These are phyloP conservation scores for Pomatostomus ruficeps DNA, from an alignment of 2,113 vertebrate species.

Conservation along the genomic window DNA sequence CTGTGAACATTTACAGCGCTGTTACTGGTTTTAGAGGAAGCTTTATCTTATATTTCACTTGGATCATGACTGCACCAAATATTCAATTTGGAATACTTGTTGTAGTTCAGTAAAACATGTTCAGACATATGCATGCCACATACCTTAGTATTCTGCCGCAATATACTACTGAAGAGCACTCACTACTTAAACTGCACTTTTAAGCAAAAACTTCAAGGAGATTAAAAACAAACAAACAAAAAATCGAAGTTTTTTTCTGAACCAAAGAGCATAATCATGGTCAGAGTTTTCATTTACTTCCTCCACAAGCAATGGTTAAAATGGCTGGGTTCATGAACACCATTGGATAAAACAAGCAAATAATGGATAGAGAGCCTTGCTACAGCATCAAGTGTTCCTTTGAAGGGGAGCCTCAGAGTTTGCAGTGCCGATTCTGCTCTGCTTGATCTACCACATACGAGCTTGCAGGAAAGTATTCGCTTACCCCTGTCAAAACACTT, in stretches of 20 bases:
- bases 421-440: neutral
- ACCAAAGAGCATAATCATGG: neutral
- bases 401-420: neutral
- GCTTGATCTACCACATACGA: neutral
- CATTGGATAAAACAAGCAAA: neutral
- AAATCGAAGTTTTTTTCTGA: neutral
- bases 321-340: accelerated
- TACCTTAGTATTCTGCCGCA: neutral
- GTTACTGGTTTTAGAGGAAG: neutral
- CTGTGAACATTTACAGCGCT: neutral
- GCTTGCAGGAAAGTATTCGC: neutral
- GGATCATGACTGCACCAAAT: accelerated
- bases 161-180: neutral
- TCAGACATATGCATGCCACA: neutral
- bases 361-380: neutral
- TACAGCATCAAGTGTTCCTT: neutral
- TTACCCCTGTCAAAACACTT: neutral
- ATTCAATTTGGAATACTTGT: neutral
- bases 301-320: neutral
- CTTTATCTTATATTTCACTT: neutral
- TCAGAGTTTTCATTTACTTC: neutral
- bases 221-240: neutral
- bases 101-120: neutral
- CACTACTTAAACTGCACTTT: neutral
- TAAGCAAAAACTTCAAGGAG: neutral